These are phyloP conservation scores for Polymixis flavicincta DNA, from an alignment of 2,888 invertebrate genomes.

Conservation along the genomic window DNA sequence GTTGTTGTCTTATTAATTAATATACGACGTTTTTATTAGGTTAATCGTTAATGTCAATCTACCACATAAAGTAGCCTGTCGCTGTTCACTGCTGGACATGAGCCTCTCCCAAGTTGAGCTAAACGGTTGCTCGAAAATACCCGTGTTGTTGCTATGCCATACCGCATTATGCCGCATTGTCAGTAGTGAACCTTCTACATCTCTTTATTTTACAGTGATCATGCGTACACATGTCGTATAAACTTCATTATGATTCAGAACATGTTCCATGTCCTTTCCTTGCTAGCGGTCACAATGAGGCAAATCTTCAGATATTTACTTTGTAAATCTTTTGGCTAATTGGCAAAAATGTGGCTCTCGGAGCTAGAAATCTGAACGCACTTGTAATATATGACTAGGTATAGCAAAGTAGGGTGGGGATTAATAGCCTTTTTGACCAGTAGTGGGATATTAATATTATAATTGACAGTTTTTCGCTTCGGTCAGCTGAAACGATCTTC, in stretches of 20 bases:
- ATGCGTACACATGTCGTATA: slow-evolving; percentile 69
- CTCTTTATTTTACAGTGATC: neutral
- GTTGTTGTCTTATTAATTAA: neutral
- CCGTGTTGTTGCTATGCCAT: neutral
- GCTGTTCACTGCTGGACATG: neutral
- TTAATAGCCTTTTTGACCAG: neutral
- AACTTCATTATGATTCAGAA: slow-evolving; percentile 81
- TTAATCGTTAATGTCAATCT: neutral
- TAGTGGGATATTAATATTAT: neutral
- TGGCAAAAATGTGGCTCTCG: slow-evolving; percentile 15
- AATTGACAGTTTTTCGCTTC: neutral
- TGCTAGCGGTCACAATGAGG: slow-evolving; percentile 52
- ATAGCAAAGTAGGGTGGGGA: too few species aligned
- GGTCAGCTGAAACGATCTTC: neutral
- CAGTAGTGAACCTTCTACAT: slow-evolving; percentile 35
- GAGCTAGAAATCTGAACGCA: neutral
- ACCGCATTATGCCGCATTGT: slow-evolving; percentile 18
- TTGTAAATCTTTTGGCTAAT: slow-evolving; percentile 61
- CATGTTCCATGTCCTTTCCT: slow-evolving; percentile 71
- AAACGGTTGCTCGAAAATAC: neutral
- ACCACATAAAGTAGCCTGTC: neutral
- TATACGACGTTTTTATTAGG: too few species aligned
- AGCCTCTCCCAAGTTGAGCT: neutral
- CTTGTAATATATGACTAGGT: neutral
- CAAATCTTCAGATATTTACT: slow-evolving; percentile 69